phyloP scores from a whole-genome alignment of 2,113 vertebrate species.

The Ochotona princeps region DNA sequence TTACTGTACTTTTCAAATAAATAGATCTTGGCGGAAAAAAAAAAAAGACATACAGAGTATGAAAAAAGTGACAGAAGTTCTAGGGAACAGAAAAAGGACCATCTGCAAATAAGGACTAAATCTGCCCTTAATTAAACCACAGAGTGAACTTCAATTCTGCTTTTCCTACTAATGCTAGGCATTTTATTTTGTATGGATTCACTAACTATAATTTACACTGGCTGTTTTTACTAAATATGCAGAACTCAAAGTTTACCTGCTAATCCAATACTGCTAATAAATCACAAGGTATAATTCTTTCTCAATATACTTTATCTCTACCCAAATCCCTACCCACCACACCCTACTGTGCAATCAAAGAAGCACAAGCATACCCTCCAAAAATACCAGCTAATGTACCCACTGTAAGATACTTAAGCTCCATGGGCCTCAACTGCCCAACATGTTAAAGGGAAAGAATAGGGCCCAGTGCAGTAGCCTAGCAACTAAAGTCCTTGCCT shows the following conservation, averaged over 20 bases:
- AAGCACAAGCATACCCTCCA: not conserved
- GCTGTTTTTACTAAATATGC: not conserved
- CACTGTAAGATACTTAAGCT: not conserved
- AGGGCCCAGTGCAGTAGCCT: too few relatives aligned
- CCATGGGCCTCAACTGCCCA: not conserved
- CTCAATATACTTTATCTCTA: not conserved
- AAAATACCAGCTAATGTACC: not conserved
- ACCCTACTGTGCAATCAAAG: not conserved
- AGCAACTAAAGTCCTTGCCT: too few relatives aligned
- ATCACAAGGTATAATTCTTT: not conserved
- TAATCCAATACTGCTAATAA: not conserved
- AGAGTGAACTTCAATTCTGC: not conserved
- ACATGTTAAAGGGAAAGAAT: not conserved
- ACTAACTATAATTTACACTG: slow-evolving; percentile 29
- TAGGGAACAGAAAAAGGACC: not conserved
- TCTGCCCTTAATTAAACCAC: not conserved
- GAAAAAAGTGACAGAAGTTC: not conserved
- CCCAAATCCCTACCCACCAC: not conserved
- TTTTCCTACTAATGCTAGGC: not conserved
- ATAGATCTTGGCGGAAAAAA: not conserved
- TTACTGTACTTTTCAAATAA: too few relatives aligned
- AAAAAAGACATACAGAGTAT: not conserved
- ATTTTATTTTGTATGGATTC: not conserved
- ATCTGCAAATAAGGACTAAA: not conserved
- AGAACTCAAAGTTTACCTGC: not conserved